Percentiles rank a stretch among this genome's conserved stretches.
phyloP scores from a whole-genome alignment of 2,113 vertebrate genomes.

The Neotoma lepida region DNA sequence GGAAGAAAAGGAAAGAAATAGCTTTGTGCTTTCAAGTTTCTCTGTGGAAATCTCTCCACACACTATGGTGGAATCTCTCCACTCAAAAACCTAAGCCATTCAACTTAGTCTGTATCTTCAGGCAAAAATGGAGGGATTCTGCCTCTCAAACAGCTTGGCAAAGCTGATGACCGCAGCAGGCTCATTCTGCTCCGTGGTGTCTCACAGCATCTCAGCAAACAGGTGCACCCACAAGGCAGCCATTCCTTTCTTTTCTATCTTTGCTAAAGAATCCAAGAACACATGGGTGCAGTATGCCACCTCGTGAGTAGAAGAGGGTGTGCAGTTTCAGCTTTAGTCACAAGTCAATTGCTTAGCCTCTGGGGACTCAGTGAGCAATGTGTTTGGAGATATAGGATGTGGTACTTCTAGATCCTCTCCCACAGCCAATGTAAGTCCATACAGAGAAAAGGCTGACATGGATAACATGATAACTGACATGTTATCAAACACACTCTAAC shows the following conservation, averaged over 20 bases:
- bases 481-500: not conserved
- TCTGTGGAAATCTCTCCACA: not conserved
- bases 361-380: not conserved
- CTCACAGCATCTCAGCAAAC: not conserved
- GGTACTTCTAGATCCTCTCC: not conserved
- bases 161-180: not conserved
- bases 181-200: too few species aligned
- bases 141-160: not conserved
- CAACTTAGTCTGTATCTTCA: not conserved
- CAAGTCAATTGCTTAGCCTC: not conserved
- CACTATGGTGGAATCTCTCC: not conserved
- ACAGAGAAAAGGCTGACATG: not conserved
- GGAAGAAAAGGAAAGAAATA: not conserved
- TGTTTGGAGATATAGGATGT: not conserved
- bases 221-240: not conserved
- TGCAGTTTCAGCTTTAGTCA: not conserved
- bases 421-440: not conserved
- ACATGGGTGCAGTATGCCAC: not conserved
- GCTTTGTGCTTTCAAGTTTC: not conserved
- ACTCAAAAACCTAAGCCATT: not conserved
- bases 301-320: conserved; percentile 27
- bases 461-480: too few species aligned
- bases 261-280: not conserved
- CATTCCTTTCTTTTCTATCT: not conserved
- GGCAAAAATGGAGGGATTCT: not conserved